Evolutionary conservation across 1,140 invertebrate species (phyloP), one percentile per base, ranked within the genome.

Genomic region (Gerris buenoi): DNA sequence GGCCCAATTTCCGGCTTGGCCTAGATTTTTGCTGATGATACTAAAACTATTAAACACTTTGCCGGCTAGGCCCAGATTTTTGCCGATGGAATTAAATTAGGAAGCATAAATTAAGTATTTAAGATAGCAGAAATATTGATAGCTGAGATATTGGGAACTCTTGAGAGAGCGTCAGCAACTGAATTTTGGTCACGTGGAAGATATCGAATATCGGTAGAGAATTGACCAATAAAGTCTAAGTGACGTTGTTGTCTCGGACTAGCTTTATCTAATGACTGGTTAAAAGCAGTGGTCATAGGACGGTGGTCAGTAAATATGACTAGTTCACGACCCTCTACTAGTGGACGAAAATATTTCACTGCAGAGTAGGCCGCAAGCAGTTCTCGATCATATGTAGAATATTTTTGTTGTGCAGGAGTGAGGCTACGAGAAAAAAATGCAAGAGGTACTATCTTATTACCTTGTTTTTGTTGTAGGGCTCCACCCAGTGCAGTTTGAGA

Each of bases 351-450:
- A 64, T 77, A 74, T 66, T 77, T 73, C 0, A 80, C 69, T 1
- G 73, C 72, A 14, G 69, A 64, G 69, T 80, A 81, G 23, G 79
- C 76, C 0, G 77, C 80, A 2, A 81, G 65, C 0, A 82, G 69
- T 70, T 83, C 79, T 5, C 77, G 67, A 66, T 80, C 78, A 71
- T 77, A 81, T 1, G 76, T 72, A 18, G 71, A 72, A 58, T 79
- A 79, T 27, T 75, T 74, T 23, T 65, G 29, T 70, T 80, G 71
- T 1, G 73, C 64, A n/a, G 69, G 46, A 10, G 58, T 73, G 0
- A 79, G 65, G 66, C 77, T 78, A 62, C 71, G 74, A 13, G 76
- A 78, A 60, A 77, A 78, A 67, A 77, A 80, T 26, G 71, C 75
- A 0, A 78, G 64, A 1, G 76, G 76, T 70, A 75, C 66, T 70